Evolutionary conservation across 2,888 invertebrate genomes (phyloP).

Genomic region (Heliconius ethilla): DNA sequence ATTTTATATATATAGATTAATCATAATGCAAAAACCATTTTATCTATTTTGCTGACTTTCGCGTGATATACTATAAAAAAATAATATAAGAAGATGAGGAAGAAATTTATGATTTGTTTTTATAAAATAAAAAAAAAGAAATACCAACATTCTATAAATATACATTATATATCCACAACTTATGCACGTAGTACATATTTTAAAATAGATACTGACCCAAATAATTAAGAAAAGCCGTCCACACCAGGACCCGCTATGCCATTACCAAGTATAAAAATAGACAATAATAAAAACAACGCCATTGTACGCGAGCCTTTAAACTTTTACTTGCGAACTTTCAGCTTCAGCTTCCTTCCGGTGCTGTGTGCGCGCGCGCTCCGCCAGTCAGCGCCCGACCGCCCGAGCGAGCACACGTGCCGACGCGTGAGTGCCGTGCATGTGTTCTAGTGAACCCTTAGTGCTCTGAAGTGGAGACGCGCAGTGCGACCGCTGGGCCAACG

Average conservation of each 20-base stretch:
- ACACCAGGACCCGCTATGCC: constrained; percentile 16
- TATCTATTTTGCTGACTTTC: too few species aligned
- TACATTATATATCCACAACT: background rate
- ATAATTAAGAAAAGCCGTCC: constrained; percentile 1
- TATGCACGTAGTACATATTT: background rate
- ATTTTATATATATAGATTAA: too few species aligned
- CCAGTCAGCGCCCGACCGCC: constrained; percentile 71
- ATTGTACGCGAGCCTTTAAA: constrained; percentile 55
- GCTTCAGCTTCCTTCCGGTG: constrained; percentile 79
- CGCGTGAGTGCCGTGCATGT: constrained; percentile 64
- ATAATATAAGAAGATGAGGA: too few species aligned
- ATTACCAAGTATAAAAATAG: constrained; percentile 25
- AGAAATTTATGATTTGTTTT: too few species aligned
- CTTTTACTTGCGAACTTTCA: constrained; percentile 75
- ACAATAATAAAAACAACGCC: constrained; percentile 35
- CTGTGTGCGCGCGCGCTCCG: constrained; percentile 62
- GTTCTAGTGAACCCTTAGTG: constrained; percentile 75
- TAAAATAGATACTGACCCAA: background rate
- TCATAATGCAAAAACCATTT: too few species aligned
- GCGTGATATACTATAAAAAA: too few species aligned
- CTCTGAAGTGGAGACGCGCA: constrained; percentile 79
- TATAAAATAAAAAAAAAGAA: background rate
- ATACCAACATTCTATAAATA: background rate
- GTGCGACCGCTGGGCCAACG: constrained; percentile 75
- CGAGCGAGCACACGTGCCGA: constrained; percentile 63